These are phyloP conservation scores for Lithobates sylvaticus DNA, from an alignment of 2,797 vertebrate genomes.

Conservation along the genomic window DNA sequence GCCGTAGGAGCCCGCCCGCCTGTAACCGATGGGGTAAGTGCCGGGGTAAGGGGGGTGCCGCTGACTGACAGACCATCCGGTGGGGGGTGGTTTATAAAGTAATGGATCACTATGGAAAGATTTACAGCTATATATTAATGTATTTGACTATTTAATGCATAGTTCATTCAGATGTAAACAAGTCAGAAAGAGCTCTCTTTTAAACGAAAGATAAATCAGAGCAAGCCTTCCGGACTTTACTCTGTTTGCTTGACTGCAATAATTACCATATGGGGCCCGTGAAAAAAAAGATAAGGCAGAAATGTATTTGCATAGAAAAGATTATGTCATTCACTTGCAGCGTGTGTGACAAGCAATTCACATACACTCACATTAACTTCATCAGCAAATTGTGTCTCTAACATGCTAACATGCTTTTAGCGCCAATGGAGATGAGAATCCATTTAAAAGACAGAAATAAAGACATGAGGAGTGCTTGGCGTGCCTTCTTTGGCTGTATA, in stretches of 20 bases:
- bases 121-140: not conserved
- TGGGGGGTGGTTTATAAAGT: no score
- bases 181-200: not conserved
- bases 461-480: not conserved
- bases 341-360: conserved; percentile 49
- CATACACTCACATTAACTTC: conserved; percentile 33
- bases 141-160: conserved; percentile 22
- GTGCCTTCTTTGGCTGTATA: not conserved
- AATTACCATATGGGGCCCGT: conserved; percentile 48
- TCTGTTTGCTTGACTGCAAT: conserved; percentile 45
- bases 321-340: conserved; percentile 54
- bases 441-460: conserved; percentile 19
- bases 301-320: conserved; percentile 38
- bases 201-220: conserved; percentile 32
- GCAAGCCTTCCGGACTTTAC: not conserved
- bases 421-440: conserved; percentile 14
- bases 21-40: no score
- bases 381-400: conserved; percentile 19
- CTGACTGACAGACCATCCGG: no score
- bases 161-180: conserved; percentile 13
- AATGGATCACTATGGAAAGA: no score
- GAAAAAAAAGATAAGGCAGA: conserved; percentile 52
- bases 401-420: conserved; percentile 10
- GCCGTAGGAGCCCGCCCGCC: no score
- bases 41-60: no score